phyloP scores from a whole-genome alignment of 2,113 vertebrate species.

The Oncorhynchus keta region DNA sequence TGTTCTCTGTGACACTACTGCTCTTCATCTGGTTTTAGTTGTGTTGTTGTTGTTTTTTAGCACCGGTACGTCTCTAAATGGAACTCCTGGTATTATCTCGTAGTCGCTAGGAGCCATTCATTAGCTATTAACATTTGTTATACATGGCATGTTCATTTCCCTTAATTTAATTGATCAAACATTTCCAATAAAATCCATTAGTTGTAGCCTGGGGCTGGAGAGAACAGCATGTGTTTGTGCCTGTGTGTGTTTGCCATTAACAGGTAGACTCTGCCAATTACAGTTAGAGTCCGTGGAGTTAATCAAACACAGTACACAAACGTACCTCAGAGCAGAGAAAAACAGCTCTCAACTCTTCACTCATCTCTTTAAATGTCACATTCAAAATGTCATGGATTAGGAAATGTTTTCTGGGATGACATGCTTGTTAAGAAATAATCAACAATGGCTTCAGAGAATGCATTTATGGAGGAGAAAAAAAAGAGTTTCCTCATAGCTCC shows the following conservation, averaged over 20 bases:
- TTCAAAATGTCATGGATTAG: neutral
- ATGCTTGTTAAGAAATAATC: neutral
- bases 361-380: constrained; percentile 27
- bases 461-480: neutral
- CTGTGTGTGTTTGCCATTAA: constrained; percentile 47
- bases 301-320: constrained; percentile 53
- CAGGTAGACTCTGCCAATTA: constrained; percentile 59
- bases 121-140: constrained; percentile 57
- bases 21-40: neutral
- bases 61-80: constrained; percentile 3
- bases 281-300: constrained; percentile 52
- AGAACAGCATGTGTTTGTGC: constrained; percentile 36
- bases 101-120: constrained; percentile 47
- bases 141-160: constrained; percentile 57
- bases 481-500: constrained; percentile 12
- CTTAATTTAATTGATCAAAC: constrained; percentile 65
- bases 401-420: neutral
- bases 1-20: neutral
- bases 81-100: constrained; percentile 34
- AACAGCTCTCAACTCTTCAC: constrained; percentile 27
- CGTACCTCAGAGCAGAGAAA: constrained; percentile 34
- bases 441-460: neutral
- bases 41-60: constrained; percentile 1
- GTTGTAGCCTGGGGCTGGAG: constrained; percentile 55
- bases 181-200: constrained; percentile 64